Evolutionary conservation across 2,888 invertebrate genomes (phyloP).

Genomic region (Eurytoma californica): DNA sequence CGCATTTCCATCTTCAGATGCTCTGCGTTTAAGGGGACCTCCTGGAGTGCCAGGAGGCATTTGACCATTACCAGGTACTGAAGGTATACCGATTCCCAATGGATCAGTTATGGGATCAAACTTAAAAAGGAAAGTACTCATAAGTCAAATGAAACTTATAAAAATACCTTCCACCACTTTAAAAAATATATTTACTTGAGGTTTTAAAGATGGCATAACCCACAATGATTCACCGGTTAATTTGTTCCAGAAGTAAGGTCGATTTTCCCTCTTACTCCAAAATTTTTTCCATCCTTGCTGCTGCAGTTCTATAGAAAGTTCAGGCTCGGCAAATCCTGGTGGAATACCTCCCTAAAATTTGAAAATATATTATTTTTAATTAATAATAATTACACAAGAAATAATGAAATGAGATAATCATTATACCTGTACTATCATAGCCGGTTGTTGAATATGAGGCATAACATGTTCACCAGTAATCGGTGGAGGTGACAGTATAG

Average conservation of each 20-base stretch:
- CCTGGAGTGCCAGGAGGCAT: slow-evolving; percentile 71
- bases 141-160: background rate
- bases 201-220: slow-evolving; percentile 92
- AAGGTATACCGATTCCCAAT: slow-evolving; percentile 82
- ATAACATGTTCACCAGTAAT: slow-evolving; percentile 67
- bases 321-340: slow-evolving; percentile 72
- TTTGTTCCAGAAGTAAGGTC: slow-evolving; percentile 98
- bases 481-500: slow-evolving; percentile 68
- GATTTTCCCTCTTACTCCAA: slow-evolving; percentile 96
- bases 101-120: slow-evolving; percentile 96
- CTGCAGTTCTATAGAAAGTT: slow-evolving; percentile 81
- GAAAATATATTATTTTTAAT: background rate
- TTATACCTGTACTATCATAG: slow-evolving; percentile 66
- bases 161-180: background rate
- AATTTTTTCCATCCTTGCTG: slow-evolving; percentile 97
- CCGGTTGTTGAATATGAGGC: slow-evolving; percentile 72
- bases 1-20: slow-evolving; percentile 84
- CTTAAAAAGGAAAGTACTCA: slow-evolving; percentile 65
- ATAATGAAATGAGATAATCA: too few relatives aligned
- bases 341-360: slow-evolving; percentile 58
- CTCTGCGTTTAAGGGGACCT: slow-evolving; percentile 83
- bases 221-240: slow-evolving; percentile 96
- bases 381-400: background rate
- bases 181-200: slow-evolving; percentile 75
- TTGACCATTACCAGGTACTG: slow-evolving; percentile 72